Base-by-base conservation (phyloP, 2,113 vertebrate genomes). In the Grantiella picta region DNA sequence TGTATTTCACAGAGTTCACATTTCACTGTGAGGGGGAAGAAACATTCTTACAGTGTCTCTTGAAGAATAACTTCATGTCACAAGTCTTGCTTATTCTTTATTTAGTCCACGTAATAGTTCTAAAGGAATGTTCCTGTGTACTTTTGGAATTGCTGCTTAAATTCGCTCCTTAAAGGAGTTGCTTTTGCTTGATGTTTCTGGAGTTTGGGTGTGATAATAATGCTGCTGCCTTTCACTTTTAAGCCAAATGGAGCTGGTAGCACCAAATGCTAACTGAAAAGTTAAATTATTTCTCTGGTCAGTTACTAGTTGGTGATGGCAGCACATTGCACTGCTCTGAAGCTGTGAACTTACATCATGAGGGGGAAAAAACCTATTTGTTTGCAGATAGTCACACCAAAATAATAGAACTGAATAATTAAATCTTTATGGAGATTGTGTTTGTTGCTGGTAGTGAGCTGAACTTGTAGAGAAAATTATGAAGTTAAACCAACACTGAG, bases 321-420 rank as follows among this genome's bases (percentile, higher is more conserved):
- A 60, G 63, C 24, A 6, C 8, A 1, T 14, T 15, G 15, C 40
- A 10, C 27, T 63, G 52, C 47, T 77, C 50, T 53, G 79, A 79
- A 78, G 25, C 53, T 76, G 29, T 52, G 47, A 44, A 15, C 2
- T 35, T n/a, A 4, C 5, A 35, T n/a, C 14, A 1, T 6, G 36
- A 4, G 21, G 25, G n/a, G 7, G 5, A 33, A 33, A 47, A 79
- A 36, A 2, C 5, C 7, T 21, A 4, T 10, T 24, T 2, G 0
- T 52, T 76, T 33, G 21, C 38, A 45, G 44, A 53, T 50, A 25
- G 29, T 57, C 29, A 22, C 25, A 19, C 15, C 28, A 28, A 27
- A 83, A 61, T 36, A 38, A 18, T 4, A 28, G 14, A 8, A 28
- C 36, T 36, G 28, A 72, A 11, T 31, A 5, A 29, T 72, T 61